Evolutionary conservation across 2,888 invertebrate genomes (phyloP), one percentile per base, ranked within the genome.

Genomic region (Cerastoderma edule): DNA sequence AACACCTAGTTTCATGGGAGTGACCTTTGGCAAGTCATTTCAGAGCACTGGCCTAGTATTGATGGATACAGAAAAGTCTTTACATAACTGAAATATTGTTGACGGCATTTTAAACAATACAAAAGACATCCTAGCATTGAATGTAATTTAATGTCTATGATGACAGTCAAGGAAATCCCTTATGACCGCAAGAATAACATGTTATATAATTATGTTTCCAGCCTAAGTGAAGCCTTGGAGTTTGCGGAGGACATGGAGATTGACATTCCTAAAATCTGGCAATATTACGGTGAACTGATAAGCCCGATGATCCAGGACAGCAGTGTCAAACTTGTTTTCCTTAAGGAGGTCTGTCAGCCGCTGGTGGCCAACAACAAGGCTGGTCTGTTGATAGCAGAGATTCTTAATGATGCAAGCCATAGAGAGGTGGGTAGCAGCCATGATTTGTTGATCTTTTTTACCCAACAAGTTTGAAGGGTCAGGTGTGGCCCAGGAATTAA

Each of bases 201-300:
- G n/a, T n/a, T n/a, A n/a, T n/a, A n/a, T n/a, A n/a, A 66, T 16
- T 39, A 16, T 10, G 16, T 39, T 91, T 90, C 27, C 89, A 94
- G 96, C 53, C 93, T 97, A 75, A 94, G 94, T 78, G 95, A 95
- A 89, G 94, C 96, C 75, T 93, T 96, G 73, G 95, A 95, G 77
- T 88, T 91, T 82, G 95, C 95, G 19, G 95, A 95, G 79, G 97
- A 97, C 88, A 93, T 96, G 84, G 94, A 95, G 83, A 95, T 97
- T 85, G 97, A 98, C 94, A 95, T 97, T 91, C 97, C 97, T 44
- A 96, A 95, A 93, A 94, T 97, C 77, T 97, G 96, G 95, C 94
- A 95, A 77, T 96, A 96, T 92, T 94, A 97, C 89, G 96, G 95
- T 68, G 96, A 96, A 93, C 94, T 96, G 90, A 93, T 96, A 83